Evolutionary conservation across 2,888 invertebrate genomes (phyloP).

Genomic region (Diogma glabrata): DNA sequence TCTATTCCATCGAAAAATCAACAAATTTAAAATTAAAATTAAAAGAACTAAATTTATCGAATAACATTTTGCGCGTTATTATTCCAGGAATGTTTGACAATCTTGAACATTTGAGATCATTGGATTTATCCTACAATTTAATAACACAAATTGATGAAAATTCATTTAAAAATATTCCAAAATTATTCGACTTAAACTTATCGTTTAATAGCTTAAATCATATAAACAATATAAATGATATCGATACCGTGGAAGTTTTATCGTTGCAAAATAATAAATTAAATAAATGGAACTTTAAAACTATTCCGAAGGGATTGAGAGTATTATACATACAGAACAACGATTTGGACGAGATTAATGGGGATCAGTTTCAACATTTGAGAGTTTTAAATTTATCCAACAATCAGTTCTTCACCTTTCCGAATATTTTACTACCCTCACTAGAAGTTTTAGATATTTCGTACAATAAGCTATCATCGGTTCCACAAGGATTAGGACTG

Average conservation of each 20-base stretch:
- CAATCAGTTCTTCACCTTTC: conserved; percentile 12
- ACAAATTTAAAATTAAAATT: too few species aligned
- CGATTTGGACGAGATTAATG: conserved; percentile 5
- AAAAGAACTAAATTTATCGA: conserved; percentile 11
- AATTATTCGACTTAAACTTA: conserved; percentile 14
- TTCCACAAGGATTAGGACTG: conserved; percentile 11
- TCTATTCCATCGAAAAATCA: conserved; percentile 13
- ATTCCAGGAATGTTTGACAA: conserved; percentile 12
- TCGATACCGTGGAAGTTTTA: conserved; percentile 10
- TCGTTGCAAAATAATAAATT: conserved; percentile 13
- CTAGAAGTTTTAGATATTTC: conserved; percentile 14
- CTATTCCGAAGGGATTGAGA: conserved; percentile 9
- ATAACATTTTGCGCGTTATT: conserved; percentile 15
- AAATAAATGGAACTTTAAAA: conserved; percentile 12
- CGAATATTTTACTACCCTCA: conserved; percentile 6
- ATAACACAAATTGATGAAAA: conserved; percentile 14
- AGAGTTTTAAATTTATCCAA: conserved; percentile 12
- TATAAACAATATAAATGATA: conserved; percentile 4
- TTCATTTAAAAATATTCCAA: conserved; percentile 11
- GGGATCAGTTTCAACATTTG: conserved; percentile 3
- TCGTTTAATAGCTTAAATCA: conserved; percentile 13
- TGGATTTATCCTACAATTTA: conserved; percentile 13
- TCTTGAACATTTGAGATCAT: conserved; percentile 11
- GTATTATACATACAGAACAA: conserved; percentile 14
- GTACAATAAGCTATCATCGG: conserved; percentile 10